Conservation (phyloP, 1,140 invertebrate species). For the Episyrphus balteatus region DNA sequence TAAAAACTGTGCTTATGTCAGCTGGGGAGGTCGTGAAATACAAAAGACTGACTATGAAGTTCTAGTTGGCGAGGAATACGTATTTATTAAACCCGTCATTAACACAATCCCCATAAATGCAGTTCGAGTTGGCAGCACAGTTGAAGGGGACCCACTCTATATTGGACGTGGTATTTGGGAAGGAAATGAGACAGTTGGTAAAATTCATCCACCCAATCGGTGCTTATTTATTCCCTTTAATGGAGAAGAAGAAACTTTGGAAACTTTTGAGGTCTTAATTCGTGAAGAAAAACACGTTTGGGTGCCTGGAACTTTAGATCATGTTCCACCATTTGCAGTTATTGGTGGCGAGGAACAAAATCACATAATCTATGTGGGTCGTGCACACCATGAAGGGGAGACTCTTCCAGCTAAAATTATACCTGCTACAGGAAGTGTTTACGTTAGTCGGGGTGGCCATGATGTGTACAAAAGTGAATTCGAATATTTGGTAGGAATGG, state of each 20-base stretch:
- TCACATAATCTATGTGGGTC: constrained; percentile 54
- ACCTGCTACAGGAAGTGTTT: constrained; percentile 35
- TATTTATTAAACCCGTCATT: constrained; percentile 41
- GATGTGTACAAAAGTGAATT: constrained; percentile 37
- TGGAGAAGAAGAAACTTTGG: constrained; percentile 46
- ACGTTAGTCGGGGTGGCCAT: constrained; percentile 38
- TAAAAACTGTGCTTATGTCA: constrained; percentile 38
- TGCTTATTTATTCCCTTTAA: constrained; percentile 59
- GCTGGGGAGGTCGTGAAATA: constrained; percentile 52
- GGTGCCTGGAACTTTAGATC: too few species aligned
- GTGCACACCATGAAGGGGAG: constrained; percentile 46
- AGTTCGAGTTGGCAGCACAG: constrained; percentile 46
- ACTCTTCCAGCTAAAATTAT: constrained; percentile 35
- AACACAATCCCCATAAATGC: constrained; percentile 46
- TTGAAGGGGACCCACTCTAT: constrained; percentile 50
- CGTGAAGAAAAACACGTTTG: too few species aligned
- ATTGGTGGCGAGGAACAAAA: constrained; percentile 40
- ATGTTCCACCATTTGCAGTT: constrained; percentile 29
- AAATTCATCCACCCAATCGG: constrained; percentile 58
- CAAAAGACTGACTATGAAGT: constrained; percentile 53
- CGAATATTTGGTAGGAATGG: constrained; percentile 37
- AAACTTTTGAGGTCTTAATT: constrained; percentile 24
- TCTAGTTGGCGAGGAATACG: constrained; percentile 34
- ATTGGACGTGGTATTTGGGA: constrained; percentile 49
- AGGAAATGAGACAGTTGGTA: constrained; percentile 56